These are phyloP conservation scores for Baronia brevicornis DNA, from an alignment of 2,888 invertebrate species.

Conservation along the genomic window DNA sequence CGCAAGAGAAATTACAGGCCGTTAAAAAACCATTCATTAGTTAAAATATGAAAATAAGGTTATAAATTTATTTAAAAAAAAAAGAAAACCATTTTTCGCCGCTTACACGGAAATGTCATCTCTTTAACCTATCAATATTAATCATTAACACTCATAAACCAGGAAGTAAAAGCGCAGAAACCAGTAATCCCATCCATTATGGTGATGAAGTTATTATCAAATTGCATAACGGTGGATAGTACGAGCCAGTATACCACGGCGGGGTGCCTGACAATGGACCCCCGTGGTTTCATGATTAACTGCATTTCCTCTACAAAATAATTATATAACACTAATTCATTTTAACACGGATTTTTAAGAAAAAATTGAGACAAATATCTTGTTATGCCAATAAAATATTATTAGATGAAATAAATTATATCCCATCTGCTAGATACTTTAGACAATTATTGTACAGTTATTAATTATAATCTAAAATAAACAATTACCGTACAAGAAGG, in stretches of 20 bases:
- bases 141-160: neutral
- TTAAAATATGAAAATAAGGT: too few relatives aligned
- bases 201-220: constrained; percentile 24
- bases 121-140: neutral
- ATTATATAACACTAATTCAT: constrained; percentile 28
- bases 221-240: constrained; percentile 13
- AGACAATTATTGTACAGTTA: too few relatives aligned
- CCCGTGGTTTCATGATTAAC: constrained; percentile 33
- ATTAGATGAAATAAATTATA: constrained; percentile 3
- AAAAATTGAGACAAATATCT: constrained; percentile 4
- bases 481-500: too few relatives aligned
- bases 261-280: constrained; percentile 38
- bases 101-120: too few relatives aligned
- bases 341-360: constrained; percentile 10
- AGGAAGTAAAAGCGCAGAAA: constrained; percentile 4
- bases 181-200: constrained; percentile 16
- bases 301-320: constrained; percentile 44
- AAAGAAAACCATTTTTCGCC: too few relatives aligned
- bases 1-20: too few relatives aligned
- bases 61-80: too few relatives aligned
- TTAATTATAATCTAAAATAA: too few relatives aligned
- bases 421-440: neutral
- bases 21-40: too few relatives aligned
- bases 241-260: constrained; percentile 22
- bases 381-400: neutral